Evolutionary conservation across 1,140 invertebrate species (phyloP), one percentile per base, ranked within the genome.

Genomic region (Zaprionus kolodkinae): DNA sequence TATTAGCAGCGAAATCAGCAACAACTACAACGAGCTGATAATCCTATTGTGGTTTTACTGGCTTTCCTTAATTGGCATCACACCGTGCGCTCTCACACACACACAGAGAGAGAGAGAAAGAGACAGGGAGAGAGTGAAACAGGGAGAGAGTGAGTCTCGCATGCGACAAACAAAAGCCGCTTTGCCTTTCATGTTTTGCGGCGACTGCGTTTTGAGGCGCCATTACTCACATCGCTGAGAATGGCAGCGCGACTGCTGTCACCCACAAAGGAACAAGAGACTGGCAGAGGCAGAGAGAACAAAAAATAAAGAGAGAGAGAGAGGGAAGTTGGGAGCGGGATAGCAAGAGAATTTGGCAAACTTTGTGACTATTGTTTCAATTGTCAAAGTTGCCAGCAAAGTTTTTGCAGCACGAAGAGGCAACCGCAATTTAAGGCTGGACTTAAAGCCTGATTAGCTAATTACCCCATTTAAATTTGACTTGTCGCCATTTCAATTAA

Each of bases 141-240:
- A 27, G 56, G 4, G 6, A 21, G 9, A 21, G n/a, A 33, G 21
- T 21, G 38, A 50, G 21, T 43, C 38, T 54, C 68, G 72, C 62
- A 70, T 70, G 55, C 35, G 65, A 77, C 82, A 85, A 81, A 85
- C 78, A 89, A 78, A 88, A 89, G 75, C 78, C 78, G 85, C 85
- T 89, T 89, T 88, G 59, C 81, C 73, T 85, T 81, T 71, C 78
- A 81, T 88, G 84, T 88, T 88, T 79, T 88, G 84, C 52, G 84
- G 84, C 75, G 71, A 52, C 68, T 88, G 84, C 85, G 85, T 89
- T 88, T 88, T 89, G 84, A 89, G 87, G 81, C 82, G 73, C 85
- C 84, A 89, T 88, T 88, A 89, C 85, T 88, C 85, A 89, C 40
- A 80, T 71, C 78, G 66, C 80, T 33, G 40, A 68, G 69, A 71